Evolutionary conservation across 92 coral and sea anemone species (phyloP).

Genomic region (Scolanthus callimorphus): DNA sequence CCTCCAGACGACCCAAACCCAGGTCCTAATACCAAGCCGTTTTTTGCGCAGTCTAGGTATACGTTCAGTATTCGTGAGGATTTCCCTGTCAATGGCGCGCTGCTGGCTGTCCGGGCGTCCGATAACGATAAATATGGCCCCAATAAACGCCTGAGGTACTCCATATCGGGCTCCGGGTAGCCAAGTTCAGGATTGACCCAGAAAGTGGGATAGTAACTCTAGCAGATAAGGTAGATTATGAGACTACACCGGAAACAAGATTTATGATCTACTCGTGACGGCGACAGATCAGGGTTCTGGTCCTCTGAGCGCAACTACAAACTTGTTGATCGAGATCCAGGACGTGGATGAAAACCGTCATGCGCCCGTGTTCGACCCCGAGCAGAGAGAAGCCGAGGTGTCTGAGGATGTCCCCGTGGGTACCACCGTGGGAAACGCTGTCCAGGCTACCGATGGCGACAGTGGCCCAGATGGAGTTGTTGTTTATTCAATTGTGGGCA

Average conservation of each 20-base stretch:
- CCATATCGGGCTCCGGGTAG: conserved; percentile 28
- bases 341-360: conserved; percentile 48
- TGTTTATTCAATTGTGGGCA: conserved; percentile 36
- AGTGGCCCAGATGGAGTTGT: conserved; percentile 32
- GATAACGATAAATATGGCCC: conserved; percentile 49
- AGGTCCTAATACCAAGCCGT: conserved; percentile 35
- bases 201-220: conserved; percentile 45
- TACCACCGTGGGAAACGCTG: conserved; percentile 17
- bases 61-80: conserved; percentile 50
- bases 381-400: conserved; percentile 21
- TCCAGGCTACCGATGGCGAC: conserved; percentile 54
- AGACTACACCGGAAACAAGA: conserved; percentile 22
- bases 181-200: conserved; percentile 22
- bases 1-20: conserved; percentile 20
- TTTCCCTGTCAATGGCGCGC: conserved; percentile 35
- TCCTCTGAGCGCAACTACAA: conserved; percentile 11
- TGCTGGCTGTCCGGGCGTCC: conserved; percentile 39
- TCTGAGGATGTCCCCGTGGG: conserved; percentile 21
- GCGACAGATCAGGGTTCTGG: conserved; percentile 29
- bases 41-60: conserved; percentile 45
- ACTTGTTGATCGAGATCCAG: conserved; percentile 36
- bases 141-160: conserved; percentile 33
- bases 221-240: conserved; percentile 24
- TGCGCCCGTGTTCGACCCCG: conserved; percentile 22
- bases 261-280: conserved; percentile 23